A percentile compares a stretch with the other conserved stretches of the same genome.
Conservation (phyloP, 2,888 invertebrate genomes). For the Apoderus coryli region DNA sequence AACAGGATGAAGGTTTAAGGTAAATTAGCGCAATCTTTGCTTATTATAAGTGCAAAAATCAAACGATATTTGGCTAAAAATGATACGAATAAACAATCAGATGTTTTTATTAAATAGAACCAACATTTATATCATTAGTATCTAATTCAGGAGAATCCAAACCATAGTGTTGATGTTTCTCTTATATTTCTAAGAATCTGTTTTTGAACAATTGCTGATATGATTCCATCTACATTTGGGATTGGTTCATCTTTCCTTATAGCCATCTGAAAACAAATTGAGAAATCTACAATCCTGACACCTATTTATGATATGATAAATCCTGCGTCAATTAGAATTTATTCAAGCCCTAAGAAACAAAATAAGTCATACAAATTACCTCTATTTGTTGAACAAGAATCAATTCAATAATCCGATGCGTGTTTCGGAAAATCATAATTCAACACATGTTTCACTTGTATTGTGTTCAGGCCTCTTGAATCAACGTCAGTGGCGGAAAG, state of each 20-base stretch:
- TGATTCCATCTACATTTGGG: conserved; percentile 73
- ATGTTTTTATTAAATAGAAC: too few relatives aligned
- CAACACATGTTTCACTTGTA: conserved; percentile 68
- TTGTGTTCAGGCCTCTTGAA: conserved; percentile 82
- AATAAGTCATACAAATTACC: conserved; percentile 28
- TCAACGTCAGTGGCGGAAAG: conserved; percentile 81
- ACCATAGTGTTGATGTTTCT: too few relatives aligned
- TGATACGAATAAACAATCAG: too few relatives aligned
- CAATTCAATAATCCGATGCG: conserved; percentile 81
- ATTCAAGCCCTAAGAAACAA: too few relatives aligned
- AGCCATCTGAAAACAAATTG: conserved; percentile 36
- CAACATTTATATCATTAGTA: too few relatives aligned
- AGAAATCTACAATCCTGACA: conserved; percentile 14
- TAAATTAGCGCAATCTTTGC: too few relatives aligned
- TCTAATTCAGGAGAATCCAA: too few relatives aligned
- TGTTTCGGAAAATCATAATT: conserved; percentile 89
- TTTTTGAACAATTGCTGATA: conserved; percentile 43
- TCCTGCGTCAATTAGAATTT: conserved; percentile 3
- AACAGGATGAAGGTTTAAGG: too few relatives aligned
- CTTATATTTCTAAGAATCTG: conserved; percentile 27
- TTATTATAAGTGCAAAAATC: too few relatives aligned
- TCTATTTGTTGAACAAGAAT: conserved; percentile 74
- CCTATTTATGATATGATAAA: too few relatives aligned
- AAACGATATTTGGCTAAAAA: too few relatives aligned
- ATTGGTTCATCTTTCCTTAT: conserved; percentile 47